These are phyloP conservation scores for Hyles vespertilio DNA, from an alignment of 1,140 invertebrate species.

Conservation along the genomic window DNA sequence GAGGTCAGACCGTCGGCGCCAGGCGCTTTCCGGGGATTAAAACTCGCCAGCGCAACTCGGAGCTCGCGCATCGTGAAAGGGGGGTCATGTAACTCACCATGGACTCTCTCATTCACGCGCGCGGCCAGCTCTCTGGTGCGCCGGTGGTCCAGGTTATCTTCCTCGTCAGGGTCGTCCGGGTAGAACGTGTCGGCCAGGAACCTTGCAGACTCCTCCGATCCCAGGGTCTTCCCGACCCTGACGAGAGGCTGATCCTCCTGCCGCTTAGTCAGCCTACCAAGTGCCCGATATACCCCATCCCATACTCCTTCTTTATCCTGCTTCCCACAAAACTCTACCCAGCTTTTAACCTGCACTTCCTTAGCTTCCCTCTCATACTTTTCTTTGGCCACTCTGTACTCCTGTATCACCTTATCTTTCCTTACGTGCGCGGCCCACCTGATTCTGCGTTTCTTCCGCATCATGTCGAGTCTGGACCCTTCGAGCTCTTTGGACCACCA, in stretches of 20 bases:
- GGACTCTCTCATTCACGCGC: not conserved
- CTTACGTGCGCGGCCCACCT: not conserved
- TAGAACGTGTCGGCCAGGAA: constrained; percentile 12
- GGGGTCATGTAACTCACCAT: constrained; percentile 12
- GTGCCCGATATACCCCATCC: constrained; percentile 3
- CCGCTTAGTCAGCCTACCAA: not conserved
- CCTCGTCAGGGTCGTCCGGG: constrained; percentile 4
- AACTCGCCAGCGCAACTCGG: not conserved
- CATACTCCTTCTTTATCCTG: not conserved
- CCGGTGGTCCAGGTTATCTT: constrained; percentile 5
- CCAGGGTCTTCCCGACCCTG: not conserved
- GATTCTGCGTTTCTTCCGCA: not conserved
- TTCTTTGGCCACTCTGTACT: not conserved
- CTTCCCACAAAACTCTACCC: constrained; percentile 1
- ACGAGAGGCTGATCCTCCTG: not conserved
- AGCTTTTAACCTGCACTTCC: not conserved
- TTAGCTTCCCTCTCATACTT: not conserved
- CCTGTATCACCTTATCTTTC: not conserved
- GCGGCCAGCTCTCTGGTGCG: constrained; percentile 4
- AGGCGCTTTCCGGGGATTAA: constrained; percentile 24
- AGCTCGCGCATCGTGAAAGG: constrained; percentile 16
- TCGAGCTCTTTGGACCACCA: constrained; percentile 2
- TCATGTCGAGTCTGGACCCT: not conserved
- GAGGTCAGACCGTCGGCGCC: constrained; percentile 13
- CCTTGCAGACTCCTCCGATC: not conserved